phyloP scores from a whole-genome alignment of 2,888 invertebrate species.

The Chymomyza caudatula region DNA sequence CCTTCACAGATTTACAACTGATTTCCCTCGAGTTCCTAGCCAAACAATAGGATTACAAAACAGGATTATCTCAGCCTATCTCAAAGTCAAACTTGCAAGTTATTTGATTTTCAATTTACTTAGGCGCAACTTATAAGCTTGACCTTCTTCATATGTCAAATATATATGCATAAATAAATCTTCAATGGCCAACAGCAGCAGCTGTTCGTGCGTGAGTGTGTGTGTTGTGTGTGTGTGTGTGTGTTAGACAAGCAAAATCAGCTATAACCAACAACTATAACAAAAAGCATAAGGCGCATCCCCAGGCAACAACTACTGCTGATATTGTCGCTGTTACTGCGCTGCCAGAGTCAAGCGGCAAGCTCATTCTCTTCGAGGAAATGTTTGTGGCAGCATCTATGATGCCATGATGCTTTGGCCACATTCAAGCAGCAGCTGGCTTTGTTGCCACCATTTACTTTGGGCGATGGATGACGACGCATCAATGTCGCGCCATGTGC shows the following conservation, averaged over 20 bases:
- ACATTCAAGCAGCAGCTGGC: conserved; percentile 10
- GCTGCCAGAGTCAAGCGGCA: neutral
- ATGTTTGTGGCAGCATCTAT: neutral
- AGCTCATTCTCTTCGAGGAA: neutral
- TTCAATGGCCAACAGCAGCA: neutral
- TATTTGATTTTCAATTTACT: neutral
- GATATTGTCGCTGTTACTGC: neutral
- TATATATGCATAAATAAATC: neutral
- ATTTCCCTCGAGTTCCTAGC: no score
- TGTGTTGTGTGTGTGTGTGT: neutral
- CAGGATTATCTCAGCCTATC: neutral
- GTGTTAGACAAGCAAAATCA: neutral
- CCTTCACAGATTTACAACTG: neutral
- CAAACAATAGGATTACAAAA: no score
- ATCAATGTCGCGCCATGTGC: conserved; percentile 28
- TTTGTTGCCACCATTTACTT: neutral
- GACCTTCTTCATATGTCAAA: neutral
- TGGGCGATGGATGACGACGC: conserved; percentile 2
- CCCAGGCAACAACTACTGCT: neutral
- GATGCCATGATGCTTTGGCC: neutral
- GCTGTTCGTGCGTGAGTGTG: neutral
- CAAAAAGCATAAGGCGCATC: neutral
- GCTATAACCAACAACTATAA: conserved; percentile 11
- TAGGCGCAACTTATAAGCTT: neutral
- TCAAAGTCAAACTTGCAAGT: neutral